phyloP scores from a whole-genome alignment of 2,888 invertebrate genomes.

The Apamea monoglypha region DNA sequence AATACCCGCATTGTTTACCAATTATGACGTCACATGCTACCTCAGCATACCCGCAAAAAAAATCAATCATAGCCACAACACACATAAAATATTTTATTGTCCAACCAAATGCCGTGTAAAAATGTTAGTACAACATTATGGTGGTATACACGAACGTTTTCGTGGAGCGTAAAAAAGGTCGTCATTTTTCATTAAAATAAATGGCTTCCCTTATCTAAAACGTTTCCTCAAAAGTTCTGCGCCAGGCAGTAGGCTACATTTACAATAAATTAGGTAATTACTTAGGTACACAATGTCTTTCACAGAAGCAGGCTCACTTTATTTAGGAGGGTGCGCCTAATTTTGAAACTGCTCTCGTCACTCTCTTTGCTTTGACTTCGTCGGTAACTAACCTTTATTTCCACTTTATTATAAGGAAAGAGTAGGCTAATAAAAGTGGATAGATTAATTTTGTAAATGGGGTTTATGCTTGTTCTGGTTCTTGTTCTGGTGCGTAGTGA shows the following conservation, averaged over 20 bases:
- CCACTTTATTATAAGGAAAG: slow-evolving; percentile 51
- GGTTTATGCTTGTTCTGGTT: not conserved
- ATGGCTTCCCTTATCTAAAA: slow-evolving; percentile 77
- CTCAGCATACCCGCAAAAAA: slow-evolving; percentile 35
- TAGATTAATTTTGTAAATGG: slow-evolving; percentile 43
- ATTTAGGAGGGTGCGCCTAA: slow-evolving; percentile 62
- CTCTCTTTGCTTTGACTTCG: slow-evolving; percentile 59
- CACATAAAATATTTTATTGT: slow-evolving; percentile 69
- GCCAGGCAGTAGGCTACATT: slow-evolving; percentile 62
- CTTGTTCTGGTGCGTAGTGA: not conserved
- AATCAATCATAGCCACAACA: slow-evolving; percentile 58
- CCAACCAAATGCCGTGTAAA: slow-evolving; percentile 65
- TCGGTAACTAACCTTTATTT: slow-evolving; percentile 57
- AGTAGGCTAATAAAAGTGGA: slow-evolving; percentile 37
- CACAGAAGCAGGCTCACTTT: slow-evolving; percentile 63
- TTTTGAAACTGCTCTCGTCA: slow-evolving; percentile 62
- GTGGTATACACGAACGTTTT: slow-evolving; percentile 66
- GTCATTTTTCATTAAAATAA: slow-evolving; percentile 80
- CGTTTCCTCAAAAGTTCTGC: slow-evolving; percentile 69
- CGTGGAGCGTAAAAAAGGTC: slow-evolving; percentile 67
- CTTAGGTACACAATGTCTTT: slow-evolving; percentile 70
- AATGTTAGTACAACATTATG: slow-evolving; percentile 67
- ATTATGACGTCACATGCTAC: slow-evolving; percentile 46
- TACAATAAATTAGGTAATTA: slow-evolving; percentile 73
- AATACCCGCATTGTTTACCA: slow-evolving; percentile 49